phyloP scores from a whole-genome alignment of 35 echinoderm and acorn worm species.

The Heliocidaris tuberculata region DNA sequence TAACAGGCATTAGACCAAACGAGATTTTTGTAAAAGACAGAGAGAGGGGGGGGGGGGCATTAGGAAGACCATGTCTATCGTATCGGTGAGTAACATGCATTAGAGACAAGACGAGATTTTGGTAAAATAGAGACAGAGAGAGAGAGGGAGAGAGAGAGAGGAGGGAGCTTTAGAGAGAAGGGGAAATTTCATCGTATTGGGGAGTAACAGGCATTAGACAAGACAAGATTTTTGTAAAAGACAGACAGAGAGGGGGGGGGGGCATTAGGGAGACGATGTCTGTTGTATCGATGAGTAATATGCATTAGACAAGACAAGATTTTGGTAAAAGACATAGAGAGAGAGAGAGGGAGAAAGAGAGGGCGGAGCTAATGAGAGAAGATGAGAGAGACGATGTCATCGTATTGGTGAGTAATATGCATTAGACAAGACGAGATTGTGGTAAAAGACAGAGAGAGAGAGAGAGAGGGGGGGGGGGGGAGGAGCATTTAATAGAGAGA shows the following conservation, averaged over 20 bases:
- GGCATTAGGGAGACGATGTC: no score
- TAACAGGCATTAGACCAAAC: neutral
- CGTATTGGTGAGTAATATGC: no score
- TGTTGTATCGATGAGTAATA: no score
- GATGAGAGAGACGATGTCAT: no score
- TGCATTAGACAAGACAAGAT: no score
- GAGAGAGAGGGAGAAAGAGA: no score
- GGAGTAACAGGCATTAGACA: neutral
- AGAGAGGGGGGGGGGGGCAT: neutral
- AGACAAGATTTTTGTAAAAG: neutral
- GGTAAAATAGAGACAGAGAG: neutral
- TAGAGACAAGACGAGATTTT: neutral
- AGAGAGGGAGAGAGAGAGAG: neutral
- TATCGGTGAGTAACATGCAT: slow-evolving; percentile 21
- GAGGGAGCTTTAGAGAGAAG: neutral
- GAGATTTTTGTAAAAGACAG: neutral
- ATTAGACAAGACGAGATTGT: no score
- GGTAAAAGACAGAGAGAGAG: no score
- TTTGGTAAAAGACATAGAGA: no score
- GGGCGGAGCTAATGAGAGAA: no score
- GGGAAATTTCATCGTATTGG: neutral
- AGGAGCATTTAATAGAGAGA: no score
- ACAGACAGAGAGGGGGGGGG: neutral
- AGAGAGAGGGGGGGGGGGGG: no score
- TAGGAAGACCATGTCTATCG: slow-evolving; percentile 46